These are phyloP conservation scores for Enteromius argenteus DNA, from an alignment of 2,797 vertebrate species.

Conservation along the genomic window DNA sequence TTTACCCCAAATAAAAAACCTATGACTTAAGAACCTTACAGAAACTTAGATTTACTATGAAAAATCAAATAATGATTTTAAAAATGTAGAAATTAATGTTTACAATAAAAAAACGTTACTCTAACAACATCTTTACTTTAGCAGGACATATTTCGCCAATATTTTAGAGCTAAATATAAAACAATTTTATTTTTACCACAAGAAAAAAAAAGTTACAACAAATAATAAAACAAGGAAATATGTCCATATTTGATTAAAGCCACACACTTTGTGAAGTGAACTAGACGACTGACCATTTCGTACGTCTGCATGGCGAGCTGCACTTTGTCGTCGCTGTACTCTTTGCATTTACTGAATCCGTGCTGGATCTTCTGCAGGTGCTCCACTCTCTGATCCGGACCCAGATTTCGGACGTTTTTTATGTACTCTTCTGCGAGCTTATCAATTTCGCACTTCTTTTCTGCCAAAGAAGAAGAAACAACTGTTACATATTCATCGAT, in stretches of 20 bases:
- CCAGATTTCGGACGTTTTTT: slow-evolving; percentile 85
- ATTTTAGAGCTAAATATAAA: background rate
- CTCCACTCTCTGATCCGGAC: slow-evolving; percentile 88
- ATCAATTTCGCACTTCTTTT: slow-evolving; percentile 96
- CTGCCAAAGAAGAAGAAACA: slow-evolving; percentile 69
- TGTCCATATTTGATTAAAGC: too few relatives aligned
- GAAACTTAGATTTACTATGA: too few relatives aligned
- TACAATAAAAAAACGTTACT: too few relatives aligned
- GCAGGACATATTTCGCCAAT: too few relatives aligned
- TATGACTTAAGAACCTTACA: too few relatives aligned
- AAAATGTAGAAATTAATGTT: too few relatives aligned
- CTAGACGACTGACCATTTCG: slow-evolving; percentile 87
- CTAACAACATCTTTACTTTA: too few relatives aligned
- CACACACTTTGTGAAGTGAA: too few relatives aligned
- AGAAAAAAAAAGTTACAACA: background rate
- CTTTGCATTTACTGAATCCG: slow-evolving; percentile 93
- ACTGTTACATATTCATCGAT: background rate
- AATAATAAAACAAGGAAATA: too few relatives aligned
- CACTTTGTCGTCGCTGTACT: slow-evolving; percentile 97
- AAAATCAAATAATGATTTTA: too few relatives aligned
- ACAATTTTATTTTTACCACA: background rate
- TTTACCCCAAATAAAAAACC: too few relatives aligned
- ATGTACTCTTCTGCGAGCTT: slow-evolving; percentile 92
- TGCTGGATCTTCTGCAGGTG: slow-evolving; percentile 93
- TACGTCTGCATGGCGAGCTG: slow-evolving; percentile 99